Evolutionary conservation across 2,888 invertebrate genomes (phyloP).

Genomic region (Eledona agricola): DNA sequence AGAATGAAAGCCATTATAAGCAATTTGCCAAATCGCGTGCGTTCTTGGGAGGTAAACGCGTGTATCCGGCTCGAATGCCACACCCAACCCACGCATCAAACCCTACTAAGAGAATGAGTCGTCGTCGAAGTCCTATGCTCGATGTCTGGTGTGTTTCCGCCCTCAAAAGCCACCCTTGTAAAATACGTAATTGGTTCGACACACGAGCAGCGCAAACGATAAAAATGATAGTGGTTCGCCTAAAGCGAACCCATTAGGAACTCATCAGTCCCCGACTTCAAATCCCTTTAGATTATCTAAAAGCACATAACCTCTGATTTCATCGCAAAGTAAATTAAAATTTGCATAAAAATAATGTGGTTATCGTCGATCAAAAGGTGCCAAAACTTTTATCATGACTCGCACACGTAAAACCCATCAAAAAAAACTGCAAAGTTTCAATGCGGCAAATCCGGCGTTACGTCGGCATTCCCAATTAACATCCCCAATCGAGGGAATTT

Average conservation of each 20-base stretch:
- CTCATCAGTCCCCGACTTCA: conserved; percentile 29
- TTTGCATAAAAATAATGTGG: conserved; percentile 35
- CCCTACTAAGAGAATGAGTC: conserved; percentile 30
- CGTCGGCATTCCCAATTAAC: conserved; percentile 6
- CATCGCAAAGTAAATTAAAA: conserved; percentile 33
- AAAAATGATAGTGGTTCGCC: conserved; percentile 26
- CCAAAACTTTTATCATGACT: conserved; percentile 20
- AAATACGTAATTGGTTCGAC: background rate
- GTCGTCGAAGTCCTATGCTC: conserved; percentile 30
- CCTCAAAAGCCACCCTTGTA: conserved; percentile 9
- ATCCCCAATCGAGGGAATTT: conserved; percentile 9
- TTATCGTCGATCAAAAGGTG: conserved; percentile 25
- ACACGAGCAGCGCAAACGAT: conserved; percentile 8
- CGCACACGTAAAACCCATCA: conserved; percentile 14
- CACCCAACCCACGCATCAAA: conserved; percentile 28
- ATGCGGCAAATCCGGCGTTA: conserved; percentile 4
- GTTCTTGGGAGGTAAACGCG: conserved; percentile 20
- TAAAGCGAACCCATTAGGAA: conserved; percentile 34
- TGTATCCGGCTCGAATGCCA: conserved; percentile 22
- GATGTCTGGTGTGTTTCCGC: conserved; percentile 10
- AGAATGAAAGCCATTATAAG: conserved; percentile 29
- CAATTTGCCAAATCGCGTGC: conserved; percentile 31
- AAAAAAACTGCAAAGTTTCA: conserved; percentile 17
- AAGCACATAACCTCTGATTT: conserved; percentile 33
- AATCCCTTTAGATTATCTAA: conserved; percentile 32